phyloP scores from a whole-genome alignment of 2,113 vertebrate genomes.

The Sebastes fasciatus region DNA sequence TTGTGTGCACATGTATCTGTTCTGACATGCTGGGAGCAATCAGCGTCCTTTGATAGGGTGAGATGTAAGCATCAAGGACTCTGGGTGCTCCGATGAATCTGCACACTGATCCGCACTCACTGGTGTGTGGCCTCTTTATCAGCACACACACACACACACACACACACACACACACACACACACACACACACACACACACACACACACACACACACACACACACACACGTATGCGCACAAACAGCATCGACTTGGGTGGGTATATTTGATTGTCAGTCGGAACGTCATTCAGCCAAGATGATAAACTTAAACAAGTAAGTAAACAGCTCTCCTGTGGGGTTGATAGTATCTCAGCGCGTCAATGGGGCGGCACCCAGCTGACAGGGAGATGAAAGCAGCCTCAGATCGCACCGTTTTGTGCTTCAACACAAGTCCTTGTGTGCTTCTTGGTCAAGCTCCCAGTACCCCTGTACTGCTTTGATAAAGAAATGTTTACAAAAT shows the following conservation, averaged over 20 bases:
- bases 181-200: not conserved
- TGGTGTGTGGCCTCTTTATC: constrained; percentile 71
- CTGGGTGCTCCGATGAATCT: constrained; percentile 46
- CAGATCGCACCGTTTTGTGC: constrained; percentile 52
- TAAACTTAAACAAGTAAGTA: constrained; percentile 72
- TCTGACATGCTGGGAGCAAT: constrained; percentile 66
- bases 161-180: not conserved
- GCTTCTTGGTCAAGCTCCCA: constrained; percentile 56
- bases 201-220: not conserved
- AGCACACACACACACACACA: constrained; percentile 2
- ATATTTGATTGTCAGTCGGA: constrained; percentile 66
- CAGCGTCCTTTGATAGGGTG: constrained; percentile 70
- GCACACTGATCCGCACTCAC: constrained; percentile 49
- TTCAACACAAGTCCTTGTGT: constrained; percentile 59
- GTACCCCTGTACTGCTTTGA: constrained; percentile 38
- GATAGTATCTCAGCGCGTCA: constrained; percentile 66
- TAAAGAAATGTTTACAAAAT: constrained; percentile 65
- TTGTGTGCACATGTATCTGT: constrained; percentile 44
- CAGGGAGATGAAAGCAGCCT: constrained; percentile 66
- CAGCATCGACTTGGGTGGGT: constrained; percentile 79
- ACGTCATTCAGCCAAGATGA: constrained; percentile 53
- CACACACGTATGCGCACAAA: not conserved
- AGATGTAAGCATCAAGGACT: constrained; percentile 60
- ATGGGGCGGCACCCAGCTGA: constrained; percentile 68
- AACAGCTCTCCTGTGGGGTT: constrained; percentile 62